Percentiles rank a stretch among this genome's conserved stretches.
Conservation (phyloP, 2,113 vertebrate genomes). For the Dasyprocta punctata region DNA sequence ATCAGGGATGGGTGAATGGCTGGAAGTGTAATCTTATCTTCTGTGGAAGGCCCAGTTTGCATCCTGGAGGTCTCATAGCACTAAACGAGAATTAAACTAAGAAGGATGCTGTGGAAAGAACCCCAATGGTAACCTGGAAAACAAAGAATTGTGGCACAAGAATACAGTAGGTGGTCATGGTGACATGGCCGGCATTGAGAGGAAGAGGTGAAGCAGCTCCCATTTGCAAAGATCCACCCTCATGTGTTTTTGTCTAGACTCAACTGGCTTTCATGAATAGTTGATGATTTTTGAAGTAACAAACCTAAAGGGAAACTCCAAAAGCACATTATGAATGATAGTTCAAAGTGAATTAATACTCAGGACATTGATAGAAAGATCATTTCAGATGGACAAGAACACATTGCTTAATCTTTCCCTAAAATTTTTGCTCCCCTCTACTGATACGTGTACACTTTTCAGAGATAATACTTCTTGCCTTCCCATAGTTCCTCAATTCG, state of each 20-base stretch:
- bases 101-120: not conserved
- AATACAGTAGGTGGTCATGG: not conserved
- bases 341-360: not conserved
- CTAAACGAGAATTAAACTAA: not conserved
- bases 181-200: fast-evolving
- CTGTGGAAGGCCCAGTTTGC: not conserved
- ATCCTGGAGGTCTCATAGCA: not conserved
- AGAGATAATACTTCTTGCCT: not conserved
- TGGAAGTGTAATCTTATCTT: not conserved
- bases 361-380: not conserved
- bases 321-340: not conserved
- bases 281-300: not conserved
- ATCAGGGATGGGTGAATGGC: fast-evolving
- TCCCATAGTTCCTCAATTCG: not conserved
- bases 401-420: not conserved
- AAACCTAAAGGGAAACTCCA: not conserved
- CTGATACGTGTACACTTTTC: not conserved
- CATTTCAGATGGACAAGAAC: not conserved
- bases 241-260: not conserved
- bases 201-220: not conserved
- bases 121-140: not conserved
- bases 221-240: not conserved
- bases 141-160: no score
- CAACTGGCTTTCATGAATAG: not conserved
- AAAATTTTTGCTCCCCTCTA: not conserved